Percentiles rank a stretch among this genome's conserved stretches.
These are phyloP conservation scores for Pseudochirops corinnae DNA, from an alignment of 2,797 vertebrate species.

Conservation along the genomic window DNA sequence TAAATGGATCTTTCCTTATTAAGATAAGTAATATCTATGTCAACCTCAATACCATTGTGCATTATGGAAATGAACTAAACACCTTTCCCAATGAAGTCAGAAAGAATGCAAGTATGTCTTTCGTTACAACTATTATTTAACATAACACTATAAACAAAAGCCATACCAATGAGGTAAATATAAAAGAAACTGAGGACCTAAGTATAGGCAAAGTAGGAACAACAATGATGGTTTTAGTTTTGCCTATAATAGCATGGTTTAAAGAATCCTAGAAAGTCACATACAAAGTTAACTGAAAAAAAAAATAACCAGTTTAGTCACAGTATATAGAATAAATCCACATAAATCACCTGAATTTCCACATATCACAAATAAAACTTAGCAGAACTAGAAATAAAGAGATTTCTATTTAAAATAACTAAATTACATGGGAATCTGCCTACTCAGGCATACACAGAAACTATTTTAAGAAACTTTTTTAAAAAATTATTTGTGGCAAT, in stretches of 20 bases:
- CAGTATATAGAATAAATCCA: not conserved
- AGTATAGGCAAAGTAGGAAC: not conserved
- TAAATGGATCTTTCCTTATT: not conserved
- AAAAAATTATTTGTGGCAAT: no score
- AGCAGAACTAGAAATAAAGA: not conserved
- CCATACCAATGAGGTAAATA: not conserved
- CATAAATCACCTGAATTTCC: not conserved
- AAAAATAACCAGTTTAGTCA: not conserved
- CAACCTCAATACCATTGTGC: not conserved
- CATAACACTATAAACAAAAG: not conserved
- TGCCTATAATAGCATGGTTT: not conserved
- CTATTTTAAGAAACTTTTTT: not conserved
- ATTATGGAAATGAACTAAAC: not conserved
- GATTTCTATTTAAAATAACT: not conserved
- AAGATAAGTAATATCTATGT: not conserved
- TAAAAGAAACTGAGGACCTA: not conserved
- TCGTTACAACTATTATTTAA: not conserved
- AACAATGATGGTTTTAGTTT: not conserved
- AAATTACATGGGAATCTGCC: not conserved
- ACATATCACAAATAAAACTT: not conserved
- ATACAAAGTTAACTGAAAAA: not conserved
- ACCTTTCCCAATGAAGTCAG: not conserved
- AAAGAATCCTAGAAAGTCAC: not conserved
- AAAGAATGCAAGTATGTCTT: not conserved
- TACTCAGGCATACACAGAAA: not conserved